These are phyloP conservation scores for Dermolepida albohirtum DNA, from an alignment of 2,888 invertebrate species.

Conservation along the genomic window DNA sequence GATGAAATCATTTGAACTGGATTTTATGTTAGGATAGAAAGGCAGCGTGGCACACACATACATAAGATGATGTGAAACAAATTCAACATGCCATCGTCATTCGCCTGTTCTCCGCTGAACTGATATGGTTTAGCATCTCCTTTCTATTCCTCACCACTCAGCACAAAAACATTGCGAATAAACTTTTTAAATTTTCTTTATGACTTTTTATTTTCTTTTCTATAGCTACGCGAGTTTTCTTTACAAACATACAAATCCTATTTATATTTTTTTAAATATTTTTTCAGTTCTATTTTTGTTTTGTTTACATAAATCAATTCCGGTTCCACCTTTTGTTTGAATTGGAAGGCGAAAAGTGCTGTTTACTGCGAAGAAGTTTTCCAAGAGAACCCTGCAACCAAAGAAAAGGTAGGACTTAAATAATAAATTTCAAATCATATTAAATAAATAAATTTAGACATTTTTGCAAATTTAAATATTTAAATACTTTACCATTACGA, in stretches of 20 bases:
- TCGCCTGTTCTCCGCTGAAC: slow-evolving; percentile 38
- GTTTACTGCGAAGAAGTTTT: not conserved
- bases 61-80: slow-evolving; percentile 39
- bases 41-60: slow-evolving; percentile 36
- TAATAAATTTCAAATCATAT: not conserved
- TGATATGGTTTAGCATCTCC: slow-evolving; percentile 38
- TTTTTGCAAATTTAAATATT: too few species aligned
- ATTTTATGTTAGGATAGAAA: slow-evolving; percentile 38
- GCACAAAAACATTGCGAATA: slow-evolving; percentile 27
- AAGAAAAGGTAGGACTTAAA: slow-evolving; percentile 28
- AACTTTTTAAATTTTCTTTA: slow-evolving; percentile 30
- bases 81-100: slow-evolving; percentile 39
- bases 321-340: slow-evolving; percentile 3
- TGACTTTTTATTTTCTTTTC: slow-evolving; percentile 27
- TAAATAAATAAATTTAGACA: not conserved
- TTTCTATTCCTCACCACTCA: slow-evolving; percentile 21
- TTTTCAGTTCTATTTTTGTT: not conserved
- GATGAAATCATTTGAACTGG: slow-evolving; percentile 47
- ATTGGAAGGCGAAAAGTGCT: slow-evolving; percentile 30
- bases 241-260: not conserved
- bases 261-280: slow-evolving; percentile 1
- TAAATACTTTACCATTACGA: not conserved
- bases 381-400: slow-evolving; percentile 20
- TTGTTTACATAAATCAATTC: slow-evolving; percentile 1
- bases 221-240: not conserved